Conservation (phyloP, 1,140 invertebrate genomes). For the Leptestheria dahalacensis region DNA sequence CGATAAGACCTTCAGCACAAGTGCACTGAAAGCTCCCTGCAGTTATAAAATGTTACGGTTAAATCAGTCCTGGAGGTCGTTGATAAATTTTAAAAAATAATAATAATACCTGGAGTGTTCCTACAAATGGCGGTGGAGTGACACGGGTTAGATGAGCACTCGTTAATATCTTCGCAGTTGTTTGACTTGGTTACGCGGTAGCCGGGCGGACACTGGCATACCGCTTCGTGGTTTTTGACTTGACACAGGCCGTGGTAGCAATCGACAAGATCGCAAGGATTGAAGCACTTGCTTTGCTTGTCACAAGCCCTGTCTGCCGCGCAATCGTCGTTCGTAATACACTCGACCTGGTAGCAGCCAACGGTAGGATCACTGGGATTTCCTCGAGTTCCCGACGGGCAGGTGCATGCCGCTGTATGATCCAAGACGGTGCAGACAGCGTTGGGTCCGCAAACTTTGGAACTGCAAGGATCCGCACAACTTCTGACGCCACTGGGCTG, state of each 20-base stretch:
- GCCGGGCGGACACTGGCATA: constrained; percentile 49
- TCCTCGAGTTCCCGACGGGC: constrained; percentile 25
- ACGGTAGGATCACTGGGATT: constrained; percentile 24
- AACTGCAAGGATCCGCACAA: constrained; percentile 57
- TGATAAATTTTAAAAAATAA: background rate
- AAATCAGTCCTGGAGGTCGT: background rate
- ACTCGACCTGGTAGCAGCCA: constrained; percentile 24
- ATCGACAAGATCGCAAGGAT: constrained; percentile 24
- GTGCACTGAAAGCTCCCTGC: constrained; percentile 56
- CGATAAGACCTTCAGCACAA: constrained; percentile 61
- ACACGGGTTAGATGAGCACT: constrained; percentile 58
- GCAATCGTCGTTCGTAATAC: constrained; percentile 23
- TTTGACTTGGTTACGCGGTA: constrained; percentile 44
- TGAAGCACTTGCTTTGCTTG: constrained; percentile 20
- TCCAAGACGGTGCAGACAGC: constrained; percentile 36
- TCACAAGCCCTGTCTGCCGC: constrained; percentile 22
- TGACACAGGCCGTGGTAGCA: constrained; percentile 28
- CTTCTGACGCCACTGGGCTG: constrained; percentile 32
- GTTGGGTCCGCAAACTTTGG: constrained; percentile 27
- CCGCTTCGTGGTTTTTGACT: constrained; percentile 25
- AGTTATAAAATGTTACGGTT: constrained; percentile 29
- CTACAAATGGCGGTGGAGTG: constrained; percentile 49
- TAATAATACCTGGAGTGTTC: constrained; percentile 22
- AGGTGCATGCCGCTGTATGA: constrained; percentile 48
- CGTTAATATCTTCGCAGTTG: constrained; percentile 62